These are phyloP conservation scores for Synergus gifuensis DNA, from an alignment of 2,888 invertebrate genomes.

Conservation along the genomic window DNA sequence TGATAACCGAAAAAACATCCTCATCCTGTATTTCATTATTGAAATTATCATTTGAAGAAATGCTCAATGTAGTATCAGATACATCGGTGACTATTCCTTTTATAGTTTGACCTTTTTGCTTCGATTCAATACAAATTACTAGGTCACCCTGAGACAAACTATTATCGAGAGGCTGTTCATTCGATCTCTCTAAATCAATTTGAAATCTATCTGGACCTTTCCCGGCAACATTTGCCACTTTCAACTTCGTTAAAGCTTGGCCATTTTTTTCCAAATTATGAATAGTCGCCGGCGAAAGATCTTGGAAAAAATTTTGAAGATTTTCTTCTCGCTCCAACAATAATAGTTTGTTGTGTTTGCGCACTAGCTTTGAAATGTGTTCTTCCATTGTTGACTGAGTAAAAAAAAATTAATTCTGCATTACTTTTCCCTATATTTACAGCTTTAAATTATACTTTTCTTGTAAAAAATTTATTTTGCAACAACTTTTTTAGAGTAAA, in stretches of 20 bases:
- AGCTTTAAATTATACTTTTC: not conserved
- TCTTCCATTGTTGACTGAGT: conserved; percentile 56
- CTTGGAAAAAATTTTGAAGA: conserved; percentile 57
- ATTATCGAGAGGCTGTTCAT: conserved; percentile 59
- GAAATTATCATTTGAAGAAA: conserved; percentile 56
- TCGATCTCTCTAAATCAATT: conserved; percentile 56
- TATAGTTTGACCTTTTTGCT: conserved; percentile 52
- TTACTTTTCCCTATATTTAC: not conserved
- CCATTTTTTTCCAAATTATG: conserved; percentile 59
- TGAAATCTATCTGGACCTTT: conserved; percentile 58
- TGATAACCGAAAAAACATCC: conserved; percentile 59
- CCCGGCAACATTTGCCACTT: conserved; percentile 55
- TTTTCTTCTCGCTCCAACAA: conserved; percentile 62
- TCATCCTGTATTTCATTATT: conserved; percentile 58
- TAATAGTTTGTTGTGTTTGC: conserved; percentile 57
- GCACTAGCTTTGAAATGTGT: conserved; percentile 56
- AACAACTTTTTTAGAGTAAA: not conserved
- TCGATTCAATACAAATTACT: conserved; percentile 59
- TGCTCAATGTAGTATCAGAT: conserved; percentile 55
- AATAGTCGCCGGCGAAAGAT: conserved; percentile 57
- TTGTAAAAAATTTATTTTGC: not conserved
- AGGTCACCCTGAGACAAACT: conserved; percentile 61
- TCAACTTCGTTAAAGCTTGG: conserved; percentile 60
- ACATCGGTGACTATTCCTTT: conserved; percentile 58
- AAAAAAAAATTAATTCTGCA: not conserved